phyloP scores from a whole-genome alignment of 2,797 vertebrate genomes.

The Chaunax sp. region DNA sequence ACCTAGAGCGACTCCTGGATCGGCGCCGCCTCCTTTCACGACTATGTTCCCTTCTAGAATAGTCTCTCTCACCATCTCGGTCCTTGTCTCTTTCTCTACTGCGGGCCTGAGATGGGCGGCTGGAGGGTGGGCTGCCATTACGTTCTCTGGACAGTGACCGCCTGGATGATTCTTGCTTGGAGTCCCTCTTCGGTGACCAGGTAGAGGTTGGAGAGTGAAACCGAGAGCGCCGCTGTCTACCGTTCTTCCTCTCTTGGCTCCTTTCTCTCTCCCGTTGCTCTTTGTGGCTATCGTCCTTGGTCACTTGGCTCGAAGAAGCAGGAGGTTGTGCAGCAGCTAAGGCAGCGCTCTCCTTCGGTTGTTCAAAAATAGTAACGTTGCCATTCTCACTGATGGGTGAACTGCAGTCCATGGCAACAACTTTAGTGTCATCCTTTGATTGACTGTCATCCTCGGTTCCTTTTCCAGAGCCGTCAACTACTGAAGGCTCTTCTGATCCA shows the following conservation, averaged over 20 bases:
- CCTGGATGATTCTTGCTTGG: constrained; percentile 78
- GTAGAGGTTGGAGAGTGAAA: constrained; percentile 95
- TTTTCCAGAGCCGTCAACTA: constrained; percentile 19
- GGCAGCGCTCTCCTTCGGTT: constrained; percentile 10
- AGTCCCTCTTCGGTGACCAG: constrained; percentile 91
- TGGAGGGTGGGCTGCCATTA: constrained; percentile 71
- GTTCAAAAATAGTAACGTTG: constrained; percentile 23
- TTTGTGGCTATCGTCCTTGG: constrained; percentile 63
- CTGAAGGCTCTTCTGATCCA: constrained; percentile 8
- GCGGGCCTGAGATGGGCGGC: constrained; percentile 83
- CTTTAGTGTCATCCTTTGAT: constrained; percentile 87
- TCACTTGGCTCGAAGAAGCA: constrained; percentile 46
- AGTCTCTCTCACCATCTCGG: constrained; percentile 82
- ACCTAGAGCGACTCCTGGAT: constrained; percentile 89
- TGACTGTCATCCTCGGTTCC: constrained; percentile 26
- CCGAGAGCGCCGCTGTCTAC: constrained; percentile 89
- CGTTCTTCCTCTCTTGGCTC: constrained; percentile 84
- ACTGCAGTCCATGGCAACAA: constrained; percentile 93
- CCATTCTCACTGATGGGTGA: constrained; percentile 87
- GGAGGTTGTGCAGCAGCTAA: constrained; percentile 32
- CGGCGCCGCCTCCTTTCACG: constrained; percentile 84
- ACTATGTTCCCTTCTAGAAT: constrained; percentile 77
- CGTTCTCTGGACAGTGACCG: constrained; percentile 81
- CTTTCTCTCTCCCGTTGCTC: constrained; percentile 61
- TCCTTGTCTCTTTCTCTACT: constrained; percentile 83